phyloP scores from a whole-genome alignment of 2,888 invertebrate species.

The Harpalus rufipes region DNA sequence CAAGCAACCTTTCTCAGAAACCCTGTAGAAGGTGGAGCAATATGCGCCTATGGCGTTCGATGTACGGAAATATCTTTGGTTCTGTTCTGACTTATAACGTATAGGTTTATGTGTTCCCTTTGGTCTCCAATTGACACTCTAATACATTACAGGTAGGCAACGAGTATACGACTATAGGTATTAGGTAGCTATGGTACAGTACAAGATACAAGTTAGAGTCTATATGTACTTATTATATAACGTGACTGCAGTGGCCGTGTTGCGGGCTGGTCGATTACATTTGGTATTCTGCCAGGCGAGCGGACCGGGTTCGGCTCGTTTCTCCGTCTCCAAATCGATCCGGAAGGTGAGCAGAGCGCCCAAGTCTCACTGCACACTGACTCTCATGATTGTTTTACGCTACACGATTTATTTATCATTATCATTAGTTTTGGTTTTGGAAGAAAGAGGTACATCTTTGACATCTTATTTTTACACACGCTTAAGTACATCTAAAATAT shows the following conservation, averaged over 20 bases:
- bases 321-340: constrained; percentile 58
- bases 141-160: constrained; percentile 65
- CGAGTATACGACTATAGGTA: constrained; percentile 62
- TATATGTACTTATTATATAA: constrained; percentile 59
- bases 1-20: no score
- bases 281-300: constrained; percentile 65
- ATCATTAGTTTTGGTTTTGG: constrained; percentile 61
- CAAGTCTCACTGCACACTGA: constrained; percentile 39
- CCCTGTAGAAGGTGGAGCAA: constrained; percentile 9
- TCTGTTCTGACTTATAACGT: constrained; percentile 52
- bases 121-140: constrained; percentile 66
- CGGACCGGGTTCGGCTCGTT: constrained; percentile 39
- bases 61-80: constrained; percentile 64
- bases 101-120: constrained; percentile 60
- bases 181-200: constrained; percentile 59
- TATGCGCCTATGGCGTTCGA: constrained; percentile 57
- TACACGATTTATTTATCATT: constrained; percentile 65
- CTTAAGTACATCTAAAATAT: constrained; percentile 67
- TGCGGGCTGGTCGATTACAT: constrained; percentile 67
- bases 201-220: constrained; percentile 59
- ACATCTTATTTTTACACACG: constrained; percentile 60
- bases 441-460: constrained; percentile 66
- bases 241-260: constrained; percentile 65
- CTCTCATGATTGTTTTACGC: constrained; percentile 67
- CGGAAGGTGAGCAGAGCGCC: constrained; percentile 52